phyloP scores from a whole-genome alignment of 2,113 vertebrate genomes.

The Colaptes auratus region DNA sequence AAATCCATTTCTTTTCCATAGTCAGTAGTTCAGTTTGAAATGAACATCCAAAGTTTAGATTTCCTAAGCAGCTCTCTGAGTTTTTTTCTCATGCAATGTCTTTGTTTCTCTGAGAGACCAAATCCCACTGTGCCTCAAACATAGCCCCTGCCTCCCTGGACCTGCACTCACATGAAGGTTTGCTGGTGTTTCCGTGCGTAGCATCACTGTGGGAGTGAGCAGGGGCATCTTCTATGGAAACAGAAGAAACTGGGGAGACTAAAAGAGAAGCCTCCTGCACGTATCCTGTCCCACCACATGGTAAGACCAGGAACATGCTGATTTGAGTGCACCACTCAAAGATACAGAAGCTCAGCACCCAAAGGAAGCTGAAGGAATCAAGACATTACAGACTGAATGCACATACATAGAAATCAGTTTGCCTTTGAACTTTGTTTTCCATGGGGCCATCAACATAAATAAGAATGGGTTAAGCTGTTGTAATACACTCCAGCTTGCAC shows the following conservation, averaged over 20 bases:
- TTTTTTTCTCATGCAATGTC: not conserved
- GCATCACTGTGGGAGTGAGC: not conserved
- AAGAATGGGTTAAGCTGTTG: not conserved
- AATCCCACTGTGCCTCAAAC: not conserved
- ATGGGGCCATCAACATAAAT: not conserved
- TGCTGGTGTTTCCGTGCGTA: rapidly evolving
- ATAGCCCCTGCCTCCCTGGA: not conserved
- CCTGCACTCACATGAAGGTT: not conserved
- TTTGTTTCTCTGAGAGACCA: not conserved
- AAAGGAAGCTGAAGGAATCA: not conserved
- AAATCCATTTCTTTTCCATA: not conserved
- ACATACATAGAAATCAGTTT: not conserved
- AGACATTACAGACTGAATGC: not conserved
- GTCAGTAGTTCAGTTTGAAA: not conserved
- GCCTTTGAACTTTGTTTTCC: not conserved
- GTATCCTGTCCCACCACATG: not conserved
- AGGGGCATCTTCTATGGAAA: not conserved
- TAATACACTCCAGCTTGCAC: not conserved
- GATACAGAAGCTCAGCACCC: not conserved
- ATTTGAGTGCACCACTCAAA: not conserved
- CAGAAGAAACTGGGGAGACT: not conserved
- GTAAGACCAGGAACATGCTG: not conserved
- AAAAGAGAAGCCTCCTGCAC: not conserved
- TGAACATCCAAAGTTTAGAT: not conserved
- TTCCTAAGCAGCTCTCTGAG: not conserved